A percentile compares a stretch with the other conserved stretches of the same genome.
phyloP scores from a whole-genome alignment of 64 coral and sea anemone species.

The Acropora yongei region DNA sequence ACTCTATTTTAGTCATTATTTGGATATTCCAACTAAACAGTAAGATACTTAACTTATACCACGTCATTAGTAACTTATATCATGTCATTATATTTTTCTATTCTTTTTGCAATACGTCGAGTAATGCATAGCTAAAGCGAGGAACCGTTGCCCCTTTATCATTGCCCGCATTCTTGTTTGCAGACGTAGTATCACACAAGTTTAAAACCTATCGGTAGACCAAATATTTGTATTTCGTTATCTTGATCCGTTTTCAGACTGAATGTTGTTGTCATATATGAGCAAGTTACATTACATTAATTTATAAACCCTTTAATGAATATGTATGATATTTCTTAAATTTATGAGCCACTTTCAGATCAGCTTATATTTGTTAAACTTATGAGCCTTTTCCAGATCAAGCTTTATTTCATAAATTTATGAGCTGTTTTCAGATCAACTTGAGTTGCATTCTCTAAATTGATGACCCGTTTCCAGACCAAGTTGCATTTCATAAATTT shows the following conservation, averaged over 20 bases:
- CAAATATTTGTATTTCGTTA: too few relatives aligned
- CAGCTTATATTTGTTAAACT: not conserved
- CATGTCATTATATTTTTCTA: too few relatives aligned
- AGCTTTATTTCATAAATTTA: not conserved
- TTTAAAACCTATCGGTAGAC: too few relatives aligned
- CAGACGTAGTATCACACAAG: too few relatives aligned
- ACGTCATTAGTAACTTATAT: too few relatives aligned
- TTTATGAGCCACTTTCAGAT: not conserved
- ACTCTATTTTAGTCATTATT: too few relatives aligned
- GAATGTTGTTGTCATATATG: not conserved
- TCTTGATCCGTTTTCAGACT: not conserved
- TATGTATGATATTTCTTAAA: not conserved
- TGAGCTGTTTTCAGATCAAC: not conserved
- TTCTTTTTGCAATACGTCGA: too few relatives aligned
- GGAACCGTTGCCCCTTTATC: too few relatives aligned
- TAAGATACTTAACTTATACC: too few relatives aligned
- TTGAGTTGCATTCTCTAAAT: not conserved
- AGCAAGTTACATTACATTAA: not conserved
- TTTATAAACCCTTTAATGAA: not conserved
- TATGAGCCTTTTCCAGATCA: not conserved
- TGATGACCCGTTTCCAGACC: not conserved
- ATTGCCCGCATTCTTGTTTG: too few relatives aligned
- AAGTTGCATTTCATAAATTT: not conserved
- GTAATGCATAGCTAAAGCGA: too few relatives aligned
- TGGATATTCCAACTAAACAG: too few relatives aligned